phyloP scores from a whole-genome alignment of 2,888 invertebrate species.

The Leucoptera coffeella region DNA sequence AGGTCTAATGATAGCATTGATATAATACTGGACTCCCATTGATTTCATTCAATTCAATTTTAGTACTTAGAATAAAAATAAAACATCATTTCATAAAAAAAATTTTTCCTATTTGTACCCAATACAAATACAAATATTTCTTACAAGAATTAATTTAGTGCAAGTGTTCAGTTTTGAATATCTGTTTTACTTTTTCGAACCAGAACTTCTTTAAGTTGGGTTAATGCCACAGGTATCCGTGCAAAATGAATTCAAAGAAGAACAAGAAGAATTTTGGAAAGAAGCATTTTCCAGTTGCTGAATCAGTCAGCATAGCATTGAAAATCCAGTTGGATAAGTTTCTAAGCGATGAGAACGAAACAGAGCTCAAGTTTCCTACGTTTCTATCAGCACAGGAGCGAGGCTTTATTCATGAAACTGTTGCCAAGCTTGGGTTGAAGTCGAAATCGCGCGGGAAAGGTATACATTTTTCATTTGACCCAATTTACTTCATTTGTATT shows the following conservation, averaged over 20 bases:
- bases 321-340: conserved; percentile 44
- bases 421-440: conserved; percentile 62
- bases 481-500: neutral
- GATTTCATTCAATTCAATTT: no score
- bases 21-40: no score
- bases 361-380: conserved; percentile 59
- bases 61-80: no score
- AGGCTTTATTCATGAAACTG: conserved; percentile 71
- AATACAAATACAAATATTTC: no score
- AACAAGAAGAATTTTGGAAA: conserved; percentile 28
- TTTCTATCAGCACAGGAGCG: conserved; percentile 72
- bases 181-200: no score
- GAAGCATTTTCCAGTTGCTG: conserved; percentile 41
- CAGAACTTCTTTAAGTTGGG: no score
- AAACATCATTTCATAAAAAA: no score
- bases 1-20: no score
- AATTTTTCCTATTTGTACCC: no score
- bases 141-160: no score
- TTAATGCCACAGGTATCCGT: no score
- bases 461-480: conserved; percentile 13
- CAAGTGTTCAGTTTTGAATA: no score
- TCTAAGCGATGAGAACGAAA: conserved; percentile 37
- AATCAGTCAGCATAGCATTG: conserved; percentile 42
- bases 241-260: conserved; percentile 37
- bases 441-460: conserved; percentile 80